These are phyloP conservation scores for Streptopelia turtur DNA, from an alignment of 2,797 vertebrate species.

Conservation along the genomic window DNA sequence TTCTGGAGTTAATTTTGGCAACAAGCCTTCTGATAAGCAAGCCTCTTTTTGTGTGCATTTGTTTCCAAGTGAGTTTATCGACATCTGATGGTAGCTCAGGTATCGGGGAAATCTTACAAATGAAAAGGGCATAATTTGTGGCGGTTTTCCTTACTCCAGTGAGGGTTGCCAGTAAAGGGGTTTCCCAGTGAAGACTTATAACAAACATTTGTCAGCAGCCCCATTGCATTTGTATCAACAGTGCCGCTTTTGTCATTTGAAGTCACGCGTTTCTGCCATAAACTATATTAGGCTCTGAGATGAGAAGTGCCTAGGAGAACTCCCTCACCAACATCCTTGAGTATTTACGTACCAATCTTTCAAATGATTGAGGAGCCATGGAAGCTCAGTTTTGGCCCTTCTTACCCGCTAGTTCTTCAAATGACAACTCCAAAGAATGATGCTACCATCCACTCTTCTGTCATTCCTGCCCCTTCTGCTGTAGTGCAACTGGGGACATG, in stretches of 20 bases:
- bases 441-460: not conserved
- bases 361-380: not conserved
- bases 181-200: not conserved
- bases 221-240: fast-evolving
- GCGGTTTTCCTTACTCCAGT: not conserved
- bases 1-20: not conserved
- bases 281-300: not conserved
- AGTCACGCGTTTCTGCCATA: not conserved
- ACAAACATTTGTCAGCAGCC: not conserved
- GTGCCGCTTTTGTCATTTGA: not conserved
- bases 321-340: not conserved
- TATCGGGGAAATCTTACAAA: not conserved
- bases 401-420: not conserved
- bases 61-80: not conserved
- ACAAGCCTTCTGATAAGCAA: not conserved
- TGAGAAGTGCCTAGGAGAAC: not conserved
- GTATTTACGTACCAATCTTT: not conserved
- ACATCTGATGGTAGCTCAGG: not conserved
- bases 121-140: not conserved
- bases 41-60: not conserved
- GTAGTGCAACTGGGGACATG: not conserved
- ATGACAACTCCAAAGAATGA: not conserved
- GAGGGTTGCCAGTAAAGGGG: not conserved
- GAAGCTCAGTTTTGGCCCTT: not conserved
- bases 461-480: not conserved